Base-by-base conservation (phyloP, 2,888 invertebrate genomes). In the Ormia ochracea region DNA sequence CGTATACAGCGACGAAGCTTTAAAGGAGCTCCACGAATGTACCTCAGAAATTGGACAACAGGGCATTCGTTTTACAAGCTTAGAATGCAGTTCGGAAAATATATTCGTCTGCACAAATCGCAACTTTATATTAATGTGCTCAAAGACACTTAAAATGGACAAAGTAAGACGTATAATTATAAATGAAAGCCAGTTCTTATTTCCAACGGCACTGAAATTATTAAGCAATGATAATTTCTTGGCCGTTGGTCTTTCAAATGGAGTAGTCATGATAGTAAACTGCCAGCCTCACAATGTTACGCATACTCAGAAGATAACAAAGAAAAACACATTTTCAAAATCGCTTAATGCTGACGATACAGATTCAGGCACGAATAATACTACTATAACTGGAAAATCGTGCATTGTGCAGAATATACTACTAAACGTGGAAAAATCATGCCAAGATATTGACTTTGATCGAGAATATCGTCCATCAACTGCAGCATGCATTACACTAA, bases 381-480 rank as follows among this genome's bases (percentile, higher is more conserved):
- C 84, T 43, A 33, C 82, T 3, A 85, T 86, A 14, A 85, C 84
- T 4, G 88, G 88, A 17, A 90, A 90, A 83, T 89, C 90, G 0
- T 90, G 90, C 82, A 87, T 89, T 45, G 89, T 90, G 77, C 90
- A 90, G 81, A 90, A 90, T 73, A 88, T 90, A 7, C 87, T 90
- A 54, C 48, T 76, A 41, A 76, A 80, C 36, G 52, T 58, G 0
- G 33, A 68, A 33, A 80, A 76, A 38, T 63, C 72, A 0, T 72
- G 52, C 12, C 50, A 72, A n/a, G 43, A 63, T 26, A 63, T 73
- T 17, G 68, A 68, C 14, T 72, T 68, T 36, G 48, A 43, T 5
- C 36, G 21, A 7, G 26, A 61, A 3, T 56, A 69, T 17, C 84
- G 88, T 1, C 88, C 89, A 3, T 82, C 83, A 3, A 88, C 88